Evolutionary conservation across 2,797 vertebrate genomes (phyloP).

Genomic region (Ctenosaura bakeri): DNA sequence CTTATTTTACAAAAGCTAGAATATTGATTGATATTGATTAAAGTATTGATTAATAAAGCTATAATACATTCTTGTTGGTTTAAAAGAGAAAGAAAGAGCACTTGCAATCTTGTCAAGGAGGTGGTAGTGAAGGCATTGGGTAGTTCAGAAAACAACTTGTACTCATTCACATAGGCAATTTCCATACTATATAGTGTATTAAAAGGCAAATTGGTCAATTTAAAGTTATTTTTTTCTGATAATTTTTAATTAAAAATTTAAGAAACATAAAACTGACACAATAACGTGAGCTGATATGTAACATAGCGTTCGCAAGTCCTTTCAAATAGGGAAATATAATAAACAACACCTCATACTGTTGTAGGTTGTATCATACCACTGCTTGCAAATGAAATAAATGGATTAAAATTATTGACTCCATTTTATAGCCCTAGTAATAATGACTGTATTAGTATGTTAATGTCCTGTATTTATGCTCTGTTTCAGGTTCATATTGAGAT

Average conservation of each 20-base stretch:
- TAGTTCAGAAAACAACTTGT: not conserved
- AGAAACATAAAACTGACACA: no score
- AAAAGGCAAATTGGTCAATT: not conserved
- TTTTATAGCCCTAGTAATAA: not conserved
- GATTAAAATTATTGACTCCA: not conserved
- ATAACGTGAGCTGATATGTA: no score
- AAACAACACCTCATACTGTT: no score
- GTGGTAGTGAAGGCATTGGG: not conserved
- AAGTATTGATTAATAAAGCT: no score
- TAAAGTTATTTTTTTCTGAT: not conserved
- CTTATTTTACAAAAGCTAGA: no score
- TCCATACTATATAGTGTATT: not conserved
- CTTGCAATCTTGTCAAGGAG: not conserved
- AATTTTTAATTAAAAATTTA: no score
- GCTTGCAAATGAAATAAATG: no score
- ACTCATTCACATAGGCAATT: not conserved
- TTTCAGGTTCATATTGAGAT: constrained; percentile 97
- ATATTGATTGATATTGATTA: no score
- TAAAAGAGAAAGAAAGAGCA: not conserved
- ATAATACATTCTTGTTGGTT: not conserved
- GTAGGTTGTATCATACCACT: no score
- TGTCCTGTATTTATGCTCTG: constrained; percentile 36
- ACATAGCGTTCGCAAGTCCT: no score
- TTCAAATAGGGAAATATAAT: no score
- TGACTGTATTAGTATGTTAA: not conserved